Evolutionary conservation across 2,888 invertebrate genomes (phyloP).

Genomic region (Rotaria socialis): DNA sequence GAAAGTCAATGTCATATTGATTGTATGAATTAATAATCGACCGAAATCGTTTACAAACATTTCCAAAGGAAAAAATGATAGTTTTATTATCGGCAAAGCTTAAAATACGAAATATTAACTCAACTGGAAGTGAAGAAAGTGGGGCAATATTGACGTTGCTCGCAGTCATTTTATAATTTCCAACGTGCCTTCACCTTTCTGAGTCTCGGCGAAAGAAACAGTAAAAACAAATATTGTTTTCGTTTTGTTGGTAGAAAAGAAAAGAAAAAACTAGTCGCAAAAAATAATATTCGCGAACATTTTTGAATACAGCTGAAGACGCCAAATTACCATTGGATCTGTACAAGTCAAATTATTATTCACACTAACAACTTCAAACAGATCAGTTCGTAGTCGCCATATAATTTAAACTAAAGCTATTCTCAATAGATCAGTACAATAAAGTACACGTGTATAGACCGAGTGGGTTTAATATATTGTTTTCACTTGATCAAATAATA

Average conservation of each 20-base stretch:
- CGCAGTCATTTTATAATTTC: not conserved
- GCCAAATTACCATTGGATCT: no score
- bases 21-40: not conserved
- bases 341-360: no score
- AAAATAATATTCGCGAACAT: no score
- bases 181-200: not conserved
- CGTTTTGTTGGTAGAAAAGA: not conserved
- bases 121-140: not conserved
- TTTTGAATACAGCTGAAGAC: no score
- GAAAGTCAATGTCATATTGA: not conserved
- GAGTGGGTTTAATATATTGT: no score
- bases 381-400: no score
- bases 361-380: no score
- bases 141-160: not conserved
- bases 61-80: not conserved
- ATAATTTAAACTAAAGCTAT: no score
- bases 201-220: not conserved
- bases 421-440: no score
- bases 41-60: not conserved
- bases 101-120: constrained; percentile 21
- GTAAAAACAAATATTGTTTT: not conserved
- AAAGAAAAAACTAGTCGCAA: not conserved
- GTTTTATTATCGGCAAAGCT: not conserved
- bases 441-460: no score
- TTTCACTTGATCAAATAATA: no score